phyloP scores from a whole-genome alignment of 1,140 invertebrate genomes.

The Panagrolaimus sp. region DNA sequence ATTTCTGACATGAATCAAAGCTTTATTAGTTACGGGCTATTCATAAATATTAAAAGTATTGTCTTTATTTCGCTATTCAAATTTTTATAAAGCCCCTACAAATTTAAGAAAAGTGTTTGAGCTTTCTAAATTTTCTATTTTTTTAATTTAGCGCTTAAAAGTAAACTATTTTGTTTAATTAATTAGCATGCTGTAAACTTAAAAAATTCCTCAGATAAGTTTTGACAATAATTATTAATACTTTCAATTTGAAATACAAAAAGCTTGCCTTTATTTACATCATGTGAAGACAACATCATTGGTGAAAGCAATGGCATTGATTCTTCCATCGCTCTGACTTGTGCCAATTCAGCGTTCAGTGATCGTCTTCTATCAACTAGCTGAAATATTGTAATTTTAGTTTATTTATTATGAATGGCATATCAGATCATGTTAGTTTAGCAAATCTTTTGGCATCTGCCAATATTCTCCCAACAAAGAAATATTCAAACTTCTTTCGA shows the following conservation, averaged over 20 bases:
- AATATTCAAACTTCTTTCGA: neutral
- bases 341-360: slow-evolving; percentile 9
- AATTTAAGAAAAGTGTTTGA: too few relatives aligned
- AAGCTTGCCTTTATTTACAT: slow-evolving; percentile 1
- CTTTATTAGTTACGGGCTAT: too few relatives aligned
- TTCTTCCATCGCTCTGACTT: neutral
- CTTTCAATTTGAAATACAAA: neutral
- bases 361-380: neutral
- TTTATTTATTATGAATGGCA: neutral
- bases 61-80: too few relatives aligned
- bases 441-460: neutral
- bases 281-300: neutral
- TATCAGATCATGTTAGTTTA: neutral
- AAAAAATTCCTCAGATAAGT: too few relatives aligned
- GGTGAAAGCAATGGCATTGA: neutral
- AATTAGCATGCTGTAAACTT: too few relatives aligned
- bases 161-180: too few relatives aligned
- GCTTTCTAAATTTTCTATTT: too few relatives aligned
- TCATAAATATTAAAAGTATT: too few relatives aligned
- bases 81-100: too few relatives aligned
- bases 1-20: too few relatives aligned
- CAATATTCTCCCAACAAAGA: neutral
- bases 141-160: too few relatives aligned
- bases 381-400: neutral
- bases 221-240: too few relatives aligned